Conservation (phyloP, 2,888 invertebrate species). For the Imbricaverruca yamaguchii region DNA sequence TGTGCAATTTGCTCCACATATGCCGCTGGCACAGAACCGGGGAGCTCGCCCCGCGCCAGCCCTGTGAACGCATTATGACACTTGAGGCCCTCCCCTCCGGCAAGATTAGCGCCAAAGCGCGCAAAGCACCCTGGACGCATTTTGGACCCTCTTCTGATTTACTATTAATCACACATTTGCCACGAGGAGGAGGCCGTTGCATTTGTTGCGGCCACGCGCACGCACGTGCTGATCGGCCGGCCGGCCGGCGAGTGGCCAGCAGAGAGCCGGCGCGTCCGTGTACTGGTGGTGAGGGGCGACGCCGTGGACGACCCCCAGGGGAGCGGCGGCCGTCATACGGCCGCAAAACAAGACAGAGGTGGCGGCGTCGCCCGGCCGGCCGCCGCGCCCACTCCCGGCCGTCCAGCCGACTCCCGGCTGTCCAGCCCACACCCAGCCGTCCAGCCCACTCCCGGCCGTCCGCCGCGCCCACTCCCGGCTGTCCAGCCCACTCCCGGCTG, state of each 20-base stretch:
- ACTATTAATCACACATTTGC: slow-evolving; percentile 16
- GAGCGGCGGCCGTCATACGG: not conserved
- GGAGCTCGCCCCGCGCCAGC: no score
- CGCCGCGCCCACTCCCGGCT: no score
- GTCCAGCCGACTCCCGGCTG: no score
- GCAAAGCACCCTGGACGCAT: not conserved
- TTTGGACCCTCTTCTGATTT: not conserved
- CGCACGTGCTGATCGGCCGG: not conserved
- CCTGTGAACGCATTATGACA: not conserved
- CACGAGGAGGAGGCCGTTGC: not conserved
- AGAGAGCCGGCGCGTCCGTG: no score
- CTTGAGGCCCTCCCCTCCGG: not conserved
- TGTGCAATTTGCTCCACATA: no score
- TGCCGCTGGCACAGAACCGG: no score
- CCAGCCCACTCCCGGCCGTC: no score
- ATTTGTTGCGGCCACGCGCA: no score
- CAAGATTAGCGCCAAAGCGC: slow-evolving; percentile 9
- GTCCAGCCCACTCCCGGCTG: no score
- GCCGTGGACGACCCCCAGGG: not conserved
- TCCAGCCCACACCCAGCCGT: no score
- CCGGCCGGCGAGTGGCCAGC: no score
- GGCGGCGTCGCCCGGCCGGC: not conserved
- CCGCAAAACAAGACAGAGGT: not conserved
- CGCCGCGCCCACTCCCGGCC: no score
- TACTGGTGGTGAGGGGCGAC: not conserved